Conservation (phyloP, 2,888 invertebrate genomes). For the Ecdyonurus torrentis region DNA sequence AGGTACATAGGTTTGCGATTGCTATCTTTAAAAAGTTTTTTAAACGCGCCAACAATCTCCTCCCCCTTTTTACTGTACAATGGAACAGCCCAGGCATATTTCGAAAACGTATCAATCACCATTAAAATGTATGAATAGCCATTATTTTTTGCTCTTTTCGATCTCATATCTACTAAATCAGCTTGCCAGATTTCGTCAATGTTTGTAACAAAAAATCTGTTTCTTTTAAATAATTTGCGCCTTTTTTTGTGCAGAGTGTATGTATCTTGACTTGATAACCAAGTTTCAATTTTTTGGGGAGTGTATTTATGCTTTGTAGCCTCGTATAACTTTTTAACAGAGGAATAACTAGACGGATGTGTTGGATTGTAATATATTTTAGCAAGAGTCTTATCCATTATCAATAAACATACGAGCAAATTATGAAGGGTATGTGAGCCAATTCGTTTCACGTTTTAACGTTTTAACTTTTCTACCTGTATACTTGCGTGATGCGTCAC, state of each 20-base stretch:
- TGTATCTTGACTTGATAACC: not conserved
- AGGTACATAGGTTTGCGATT: not conserved
- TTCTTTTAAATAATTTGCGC: constrained; percentile 10
- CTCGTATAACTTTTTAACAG: not conserved
- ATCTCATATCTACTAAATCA: constrained; percentile 6
- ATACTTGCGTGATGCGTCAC: too few relatives aligned
- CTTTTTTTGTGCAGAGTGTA: constrained; percentile 9
- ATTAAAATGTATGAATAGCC: not conserved
- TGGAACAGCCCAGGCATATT: not conserved
- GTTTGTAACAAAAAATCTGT: constrained; percentile 11
- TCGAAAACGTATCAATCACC: not conserved
- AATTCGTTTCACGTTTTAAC: too few relatives aligned
- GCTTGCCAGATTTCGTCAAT: constrained; percentile 14
- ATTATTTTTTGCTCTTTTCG: not conserved
- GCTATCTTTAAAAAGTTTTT: not conserved
- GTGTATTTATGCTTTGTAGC: not conserved
- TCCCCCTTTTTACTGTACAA: not conserved
- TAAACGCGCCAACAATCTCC: not conserved
- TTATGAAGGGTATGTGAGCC: too few relatives aligned
- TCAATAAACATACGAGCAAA: too few relatives aligned
- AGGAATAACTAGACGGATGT: not conserved
- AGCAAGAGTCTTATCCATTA: not conserved
- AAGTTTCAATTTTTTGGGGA: not conserved
- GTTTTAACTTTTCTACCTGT: too few relatives aligned
- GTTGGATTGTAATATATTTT: not conserved